Conservation (phyloP, 2,113 vertebrate species). For the Pterocles burchelli region DNA sequence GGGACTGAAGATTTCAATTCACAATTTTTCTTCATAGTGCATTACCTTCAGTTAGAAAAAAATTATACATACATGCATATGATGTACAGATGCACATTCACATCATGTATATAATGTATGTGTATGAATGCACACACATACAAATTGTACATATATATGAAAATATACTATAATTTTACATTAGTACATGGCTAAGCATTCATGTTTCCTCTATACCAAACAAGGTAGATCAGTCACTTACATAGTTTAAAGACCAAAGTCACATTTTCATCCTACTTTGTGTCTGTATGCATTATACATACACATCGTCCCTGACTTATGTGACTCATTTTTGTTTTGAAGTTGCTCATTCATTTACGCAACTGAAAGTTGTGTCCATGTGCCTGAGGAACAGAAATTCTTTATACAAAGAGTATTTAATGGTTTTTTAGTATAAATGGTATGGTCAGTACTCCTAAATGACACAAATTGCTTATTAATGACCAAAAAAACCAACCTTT, state of each 20-base stretch:
- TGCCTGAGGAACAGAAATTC: not conserved
- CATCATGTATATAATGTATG: too few species aligned
- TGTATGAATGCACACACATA: not conserved
- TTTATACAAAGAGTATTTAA: not conserved
- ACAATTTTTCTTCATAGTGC: not conserved
- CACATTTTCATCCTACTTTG: not conserved
- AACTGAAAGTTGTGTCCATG: not conserved
- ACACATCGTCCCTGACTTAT: not conserved
- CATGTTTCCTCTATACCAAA: not conserved
- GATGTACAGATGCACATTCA: not conserved
- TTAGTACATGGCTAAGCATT: not conserved
- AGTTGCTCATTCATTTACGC: slow-evolving; percentile 48
- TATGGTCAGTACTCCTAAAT: not conserved
- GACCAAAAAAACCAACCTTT: not conserved
- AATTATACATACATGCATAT: accelerated
- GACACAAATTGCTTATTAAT: slow-evolving; percentile 7
- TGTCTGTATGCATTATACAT: not conserved
- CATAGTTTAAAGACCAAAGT: slow-evolving; percentile 4
- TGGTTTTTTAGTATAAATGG: not conserved
- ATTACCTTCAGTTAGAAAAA: not conserved
- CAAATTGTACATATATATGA: not conserved
- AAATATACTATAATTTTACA: not conserved
- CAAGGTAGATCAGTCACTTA: not conserved
- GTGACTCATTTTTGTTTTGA: slow-evolving; percentile 46
- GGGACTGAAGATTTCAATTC: not conserved